Base-by-base conservation (phyloP, 2,888 invertebrate genomes). In the Papilio gigon region DNA sequence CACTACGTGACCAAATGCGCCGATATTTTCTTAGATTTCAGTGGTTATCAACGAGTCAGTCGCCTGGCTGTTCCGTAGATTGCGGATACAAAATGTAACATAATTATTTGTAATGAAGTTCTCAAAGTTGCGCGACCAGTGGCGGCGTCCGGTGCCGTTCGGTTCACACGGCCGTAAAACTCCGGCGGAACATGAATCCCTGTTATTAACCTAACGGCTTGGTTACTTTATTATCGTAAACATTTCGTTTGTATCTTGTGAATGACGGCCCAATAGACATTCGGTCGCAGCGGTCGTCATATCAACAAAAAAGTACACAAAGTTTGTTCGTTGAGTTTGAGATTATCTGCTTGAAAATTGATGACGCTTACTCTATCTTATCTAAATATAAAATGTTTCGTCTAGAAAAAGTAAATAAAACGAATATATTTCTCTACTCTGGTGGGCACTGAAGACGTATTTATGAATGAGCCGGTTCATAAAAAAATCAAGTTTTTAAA, bases 61-160 rank as follows among this genome's bases (percentile, higher is more conserved):
- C 53, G 53, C 8, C 9, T 30, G 27, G 12, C 12, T 25, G 30
- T 53, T 40, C 17, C 12, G 17, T n/a, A 12, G 35, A 17, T 37
- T 50, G 35, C 35, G 35, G 42, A 50, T 22, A 60, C 35, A 47
- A 50, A 65, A 37, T 53, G 27, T 30, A 53, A 22, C 11, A 44
- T 37, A 60, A 66, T 58, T 44, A 65, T 58, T 47, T 44, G 33
- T 25, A 40, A 47, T 22, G 33, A 56, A 64, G 59, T 25, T 20
- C 27, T 53, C 65, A 59, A 64, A 63, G 68, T 64, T 66, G 65
- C 70, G 66, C 67, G 70, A 72, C 71, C 71, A 71, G 74, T 76
- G 75, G 71, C 71, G 68, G 71, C 70, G 67, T 66, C 44, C 64
- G 64, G 64, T 60, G 14, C 14, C 33, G 60, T 65, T 67, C 14